Percentiles rank a stretch among this genome's conserved stretches.
Evolutionary conservation across 2,888 invertebrate genomes (phyloP).

Genomic region (Lycia hirtaria): DNA sequence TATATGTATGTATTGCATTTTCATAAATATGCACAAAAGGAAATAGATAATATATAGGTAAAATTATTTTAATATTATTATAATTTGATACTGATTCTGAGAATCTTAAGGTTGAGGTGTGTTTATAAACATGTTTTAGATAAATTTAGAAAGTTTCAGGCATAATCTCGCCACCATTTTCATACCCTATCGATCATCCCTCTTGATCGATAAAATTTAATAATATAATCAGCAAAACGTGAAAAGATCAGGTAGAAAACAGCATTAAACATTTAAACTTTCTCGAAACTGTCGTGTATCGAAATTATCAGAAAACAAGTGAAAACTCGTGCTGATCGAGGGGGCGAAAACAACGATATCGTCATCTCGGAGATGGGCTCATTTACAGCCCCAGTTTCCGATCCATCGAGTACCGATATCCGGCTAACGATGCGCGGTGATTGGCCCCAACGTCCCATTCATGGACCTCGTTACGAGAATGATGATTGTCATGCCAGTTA

Average conservation of each 20-base stretch:
- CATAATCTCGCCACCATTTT: no score
- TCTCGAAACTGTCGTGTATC: not conserved
- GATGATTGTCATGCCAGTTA: constrained; percentile 18
- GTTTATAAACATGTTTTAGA: no score
- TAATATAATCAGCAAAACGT: not conserved
- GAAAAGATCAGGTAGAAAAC: not conserved
- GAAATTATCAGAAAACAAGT: constrained; percentile 6
- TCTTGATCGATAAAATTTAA: no score
- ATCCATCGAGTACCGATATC: constrained; percentile 26
- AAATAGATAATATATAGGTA: no score
- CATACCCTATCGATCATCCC: no score
- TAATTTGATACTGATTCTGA: no score
- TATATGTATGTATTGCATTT: no score
- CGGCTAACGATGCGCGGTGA: constrained; percentile 24
- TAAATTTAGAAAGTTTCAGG: no score
- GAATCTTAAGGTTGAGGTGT: no score
- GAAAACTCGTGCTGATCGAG: constrained; percentile 12
- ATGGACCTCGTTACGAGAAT: constrained; percentile 22
- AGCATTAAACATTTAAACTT: not conserved
- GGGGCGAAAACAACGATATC: constrained; percentile 18
- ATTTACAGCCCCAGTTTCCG: constrained; percentile 24
- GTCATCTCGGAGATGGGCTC: constrained; percentile 8
- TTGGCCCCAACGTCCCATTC: constrained; percentile 14
- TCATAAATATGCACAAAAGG: no score
- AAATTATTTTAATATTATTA: no score